Percentiles rank a stretch among this genome's conserved stretches.
These are phyloP conservation scores for Lepus timidus DNA, from an alignment of 2,113 vertebrate species.

Conservation along the genomic window DNA sequence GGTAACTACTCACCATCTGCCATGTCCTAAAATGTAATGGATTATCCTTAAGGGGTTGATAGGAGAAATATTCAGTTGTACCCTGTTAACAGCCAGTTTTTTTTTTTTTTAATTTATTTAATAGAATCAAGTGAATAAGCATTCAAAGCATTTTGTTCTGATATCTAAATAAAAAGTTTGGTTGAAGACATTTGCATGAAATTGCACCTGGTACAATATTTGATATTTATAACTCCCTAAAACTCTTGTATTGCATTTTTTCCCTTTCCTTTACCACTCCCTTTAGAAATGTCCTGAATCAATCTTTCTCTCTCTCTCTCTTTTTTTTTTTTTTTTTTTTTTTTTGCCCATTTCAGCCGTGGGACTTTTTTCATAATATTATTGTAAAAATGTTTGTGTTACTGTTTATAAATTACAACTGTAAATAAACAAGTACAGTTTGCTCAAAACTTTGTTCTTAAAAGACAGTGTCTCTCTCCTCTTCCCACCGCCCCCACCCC, in stretches of 20 bases:
- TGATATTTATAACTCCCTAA: constrained; percentile 84
- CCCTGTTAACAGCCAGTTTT: constrained; percentile 79
- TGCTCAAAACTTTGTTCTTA: constrained; percentile 84
- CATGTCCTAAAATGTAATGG: constrained; percentile 54
- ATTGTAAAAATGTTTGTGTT: constrained; percentile 90
- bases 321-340: constrained; percentile 29
- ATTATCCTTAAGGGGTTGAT: constrained; percentile 52
- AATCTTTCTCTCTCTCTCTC: constrained; percentile 51
- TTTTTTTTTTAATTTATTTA: constrained; percentile 79
- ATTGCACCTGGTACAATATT: constrained; percentile 84
- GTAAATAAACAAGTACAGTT: constrained; percentile 91
- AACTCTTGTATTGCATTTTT: constrained; percentile 82
- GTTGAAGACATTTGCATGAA: constrained; percentile 89
- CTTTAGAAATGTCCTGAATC: constrained; percentile 82
- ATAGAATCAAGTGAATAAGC: constrained; percentile 84
- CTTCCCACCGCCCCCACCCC: not conserved
- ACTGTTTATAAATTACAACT: constrained; percentile 91
- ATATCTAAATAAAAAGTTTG: constrained; percentile 83
- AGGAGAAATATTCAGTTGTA: constrained; percentile 77
- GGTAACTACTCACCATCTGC: constrained; percentile 26
- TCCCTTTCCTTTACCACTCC: constrained; percentile 77
- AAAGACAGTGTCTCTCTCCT: constrained; percentile 55
- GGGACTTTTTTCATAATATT: constrained; percentile 87
- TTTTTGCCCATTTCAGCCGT: constrained; percentile 86
- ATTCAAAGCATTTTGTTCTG: constrained; percentile 80